Evolutionary conservation across 1,140 invertebrate genomes (phyloP), one percentile per base, ranked within the genome.

Genomic region (Pentalonia nigronervosa): DNA sequence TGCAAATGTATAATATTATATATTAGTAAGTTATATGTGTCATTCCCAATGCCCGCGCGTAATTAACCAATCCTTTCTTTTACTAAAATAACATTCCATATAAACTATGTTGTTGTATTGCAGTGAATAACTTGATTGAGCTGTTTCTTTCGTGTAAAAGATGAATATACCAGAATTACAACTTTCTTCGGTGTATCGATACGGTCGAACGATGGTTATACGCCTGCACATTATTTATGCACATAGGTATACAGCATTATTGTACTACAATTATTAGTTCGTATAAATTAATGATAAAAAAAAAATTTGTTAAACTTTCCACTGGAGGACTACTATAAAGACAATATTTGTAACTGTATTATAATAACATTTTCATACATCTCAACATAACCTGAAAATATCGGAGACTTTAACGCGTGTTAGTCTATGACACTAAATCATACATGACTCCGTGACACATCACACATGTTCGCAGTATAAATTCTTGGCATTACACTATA

Each of bases 131-230:
- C 84, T 47, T 45, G 45, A 86, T 86, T 86, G 30, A 86, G 84
- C 84, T 86, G 84, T 86, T 86, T 47, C 41, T 86, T 45, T 47
- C 9, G n/a, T 53, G 47, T 30, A 25, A 45, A 6, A 30, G 41
- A 86, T 30, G 45, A 86, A 45, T 86, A 86, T 86, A 86, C 84
- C 84, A 86, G 45, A 86, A 47, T 47, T 86, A 45, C 84, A 86
- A 86, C 84, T 86, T 86, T 86, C 84, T 86, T 86, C 25, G 21
- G 45, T 17, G 36, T 14, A 34, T 25, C 23, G 36, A 86, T 45
- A 8, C 23, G 41, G 23, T 45, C 14, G 9, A 45, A 86, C 41
- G 83, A 41, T 23, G 21, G 21, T 36, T 83, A 41, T 41, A 76
- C n/a, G 60, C 41, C 41, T 41, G 7, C 30, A 76, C 30, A 67